Evolutionary conservation across 2,113 vertebrate genomes (phyloP).

Genomic region (Trachemys scripta): DNA sequence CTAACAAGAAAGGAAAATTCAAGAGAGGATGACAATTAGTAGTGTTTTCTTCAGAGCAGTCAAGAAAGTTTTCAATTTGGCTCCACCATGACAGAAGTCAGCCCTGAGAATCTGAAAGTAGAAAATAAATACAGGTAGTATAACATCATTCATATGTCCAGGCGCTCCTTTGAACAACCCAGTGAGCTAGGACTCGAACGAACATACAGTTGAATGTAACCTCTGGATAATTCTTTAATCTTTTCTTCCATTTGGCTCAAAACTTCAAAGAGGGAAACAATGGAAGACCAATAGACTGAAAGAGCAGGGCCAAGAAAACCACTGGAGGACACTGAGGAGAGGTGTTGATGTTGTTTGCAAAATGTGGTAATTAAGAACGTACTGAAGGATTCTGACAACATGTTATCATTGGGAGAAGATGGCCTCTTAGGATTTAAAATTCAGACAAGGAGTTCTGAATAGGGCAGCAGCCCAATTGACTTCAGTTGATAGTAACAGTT

Average conservation of each 20-base stretch:
- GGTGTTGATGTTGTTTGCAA: constrained; percentile 39
- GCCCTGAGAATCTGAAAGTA: not conserved
- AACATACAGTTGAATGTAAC: constrained; percentile 28
- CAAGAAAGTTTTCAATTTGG: constrained; percentile 13
- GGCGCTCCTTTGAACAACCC: constrained; percentile 33
- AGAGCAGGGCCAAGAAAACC: constrained; percentile 3
- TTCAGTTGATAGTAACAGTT: not conserved
- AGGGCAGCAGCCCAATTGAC: not conserved
- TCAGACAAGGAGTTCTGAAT: not conserved
- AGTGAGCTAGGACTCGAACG: constrained; percentile 40
- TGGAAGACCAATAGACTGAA: constrained; percentile 28
- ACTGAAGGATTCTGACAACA: constrained; percentile 69
- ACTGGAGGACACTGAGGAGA: not conserved
- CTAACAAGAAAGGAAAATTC: constrained; percentile 28
- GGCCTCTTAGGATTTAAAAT: constrained; percentile 20
- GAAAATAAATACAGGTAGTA: constrained; percentile 9
- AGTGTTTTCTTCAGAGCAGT: constrained; percentile 32
- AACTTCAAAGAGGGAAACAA: constrained; percentile 26
- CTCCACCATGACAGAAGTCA: constrained; percentile 6
- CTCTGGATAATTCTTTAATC: constrained; percentile 37
- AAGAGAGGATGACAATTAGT: constrained; percentile 14
- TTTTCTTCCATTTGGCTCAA: constrained; percentile 43
- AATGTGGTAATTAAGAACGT: constrained; percentile 67
- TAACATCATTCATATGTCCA: constrained; percentile 4
- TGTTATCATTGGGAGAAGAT: constrained; percentile 45